Evolutionary conservation across 2,888 invertebrate genomes (phyloP).

Genomic region (Erebia epiphron): DNA sequence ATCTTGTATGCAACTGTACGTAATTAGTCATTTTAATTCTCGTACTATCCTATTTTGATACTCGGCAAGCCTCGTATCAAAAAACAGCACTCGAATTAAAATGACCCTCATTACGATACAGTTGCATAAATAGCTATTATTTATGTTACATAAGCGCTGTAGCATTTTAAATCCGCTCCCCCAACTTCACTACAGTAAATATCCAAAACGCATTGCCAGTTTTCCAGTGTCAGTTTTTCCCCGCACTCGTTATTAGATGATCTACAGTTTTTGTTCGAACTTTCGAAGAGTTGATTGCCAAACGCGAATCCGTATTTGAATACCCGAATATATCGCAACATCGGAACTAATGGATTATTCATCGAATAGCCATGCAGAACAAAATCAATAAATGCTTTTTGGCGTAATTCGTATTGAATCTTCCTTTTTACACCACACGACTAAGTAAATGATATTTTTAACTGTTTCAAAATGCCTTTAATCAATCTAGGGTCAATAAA

Average conservation of each 20-base stretch:
- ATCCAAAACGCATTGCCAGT: not conserved
- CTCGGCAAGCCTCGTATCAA: too few species aligned
- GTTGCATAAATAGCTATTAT: too few species aligned
- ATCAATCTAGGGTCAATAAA: too few species aligned
- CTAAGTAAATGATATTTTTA: not conserved
- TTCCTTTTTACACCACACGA: slow-evolving; percentile 4
- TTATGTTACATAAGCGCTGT: too few species aligned
- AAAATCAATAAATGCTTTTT: slow-evolving; percentile 48
- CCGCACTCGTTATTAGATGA: slow-evolving; percentile 24
- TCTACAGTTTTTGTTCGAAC: slow-evolving; percentile 30
- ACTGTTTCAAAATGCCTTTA: not conserved
- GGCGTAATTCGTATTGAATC: slow-evolving; percentile 41
- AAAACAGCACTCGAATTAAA: too few species aligned
- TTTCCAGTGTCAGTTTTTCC: not conserved
- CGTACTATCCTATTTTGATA: too few species aligned
- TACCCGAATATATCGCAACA: slow-evolving; percentile 23
- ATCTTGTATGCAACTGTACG: too few species aligned
- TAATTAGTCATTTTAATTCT: too few species aligned
- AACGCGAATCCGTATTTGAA: slow-evolving; percentile 39
- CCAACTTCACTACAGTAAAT: too few species aligned
- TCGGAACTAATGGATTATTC: slow-evolving; percentile 46
- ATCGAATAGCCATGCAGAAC: slow-evolving; percentile 39
- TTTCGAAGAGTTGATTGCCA: slow-evolving; percentile 27
- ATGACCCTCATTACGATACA: too few species aligned
- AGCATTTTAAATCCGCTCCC: too few species aligned